Evolutionary conservation across 2,113 vertebrate genomes (phyloP).

Genomic region (Corythaixoides concolor): DNA sequence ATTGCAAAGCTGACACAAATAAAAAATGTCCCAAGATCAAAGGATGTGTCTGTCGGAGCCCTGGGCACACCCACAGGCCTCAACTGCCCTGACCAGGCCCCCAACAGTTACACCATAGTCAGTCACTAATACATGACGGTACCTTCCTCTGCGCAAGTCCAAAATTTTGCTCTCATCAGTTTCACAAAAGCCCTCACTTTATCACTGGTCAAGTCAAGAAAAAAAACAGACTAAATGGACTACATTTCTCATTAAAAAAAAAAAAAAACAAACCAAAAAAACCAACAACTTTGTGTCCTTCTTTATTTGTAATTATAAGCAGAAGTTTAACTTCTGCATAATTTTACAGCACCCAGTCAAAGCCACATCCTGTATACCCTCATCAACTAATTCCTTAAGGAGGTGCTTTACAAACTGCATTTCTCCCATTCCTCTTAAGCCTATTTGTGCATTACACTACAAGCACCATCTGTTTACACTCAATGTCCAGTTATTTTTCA

Average conservation of each 20-base stretch:
- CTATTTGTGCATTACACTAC: slow-evolving; percentile 9
- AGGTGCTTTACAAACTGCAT: not conserved
- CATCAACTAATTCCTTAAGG: not conserved
- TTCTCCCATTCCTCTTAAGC: slow-evolving; percentile 30
- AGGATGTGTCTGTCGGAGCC: not conserved
- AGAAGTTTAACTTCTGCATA: not conserved
- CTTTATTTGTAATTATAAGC: not conserved
- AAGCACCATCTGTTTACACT: slow-evolving; percentile 31
- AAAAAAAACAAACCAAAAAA: too few relatives aligned
- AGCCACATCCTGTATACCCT: not conserved
- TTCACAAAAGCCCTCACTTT: not conserved
- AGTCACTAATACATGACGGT: rapidly evolving
- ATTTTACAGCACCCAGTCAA: not conserved
- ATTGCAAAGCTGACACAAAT: not conserved
- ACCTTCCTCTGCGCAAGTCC: not conserved
- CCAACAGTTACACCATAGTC: not conserved
- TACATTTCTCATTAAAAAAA: not conserved
- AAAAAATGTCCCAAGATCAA: not conserved
- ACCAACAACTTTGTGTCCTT: not conserved
- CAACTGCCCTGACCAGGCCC: not conserved
- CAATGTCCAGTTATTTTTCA: slow-evolving; percentile 38
- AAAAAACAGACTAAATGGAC: not conserved
- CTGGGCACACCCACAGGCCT: rapidly evolving
- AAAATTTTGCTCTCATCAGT: not conserved
- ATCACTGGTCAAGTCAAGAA: not conserved